Conservation (phyloP, 2,888 invertebrate species). For the Congeria kusceri region DNA sequence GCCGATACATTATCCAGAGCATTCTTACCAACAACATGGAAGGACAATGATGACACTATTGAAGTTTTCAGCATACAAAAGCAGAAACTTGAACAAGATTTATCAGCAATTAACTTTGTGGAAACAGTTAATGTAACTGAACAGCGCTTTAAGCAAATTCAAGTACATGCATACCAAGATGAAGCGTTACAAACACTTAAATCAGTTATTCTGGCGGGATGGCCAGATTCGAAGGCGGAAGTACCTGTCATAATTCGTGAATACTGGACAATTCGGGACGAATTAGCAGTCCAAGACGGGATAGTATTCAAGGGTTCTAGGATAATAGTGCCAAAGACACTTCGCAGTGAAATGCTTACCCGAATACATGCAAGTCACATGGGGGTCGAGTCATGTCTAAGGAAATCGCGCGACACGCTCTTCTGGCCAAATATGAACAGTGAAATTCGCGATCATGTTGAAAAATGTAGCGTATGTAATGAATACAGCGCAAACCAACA, state of each 20-base stretch:
- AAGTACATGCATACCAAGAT: conserved; percentile 45
- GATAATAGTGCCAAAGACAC: conserved; percentile 41
- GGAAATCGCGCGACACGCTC: too few species aligned
- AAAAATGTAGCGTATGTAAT: conserved; percentile 43
- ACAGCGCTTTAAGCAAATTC: neutral
- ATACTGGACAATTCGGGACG: conserved; percentile 41
- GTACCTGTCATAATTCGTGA: conserved; percentile 19
- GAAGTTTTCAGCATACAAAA: neutral
- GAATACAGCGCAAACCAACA: conserved; percentile 27
- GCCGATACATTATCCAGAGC: conserved; percentile 58
- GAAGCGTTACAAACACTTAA: conserved; percentile 27
- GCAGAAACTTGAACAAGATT: neutral
- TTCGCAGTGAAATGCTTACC: conserved; percentile 32
- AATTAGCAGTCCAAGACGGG: conserved; percentile 50
- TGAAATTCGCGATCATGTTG: conserved; percentile 36
- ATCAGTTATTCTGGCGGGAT: conserved; percentile 32
- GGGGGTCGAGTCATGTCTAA: too few species aligned
- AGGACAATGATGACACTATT: neutral
- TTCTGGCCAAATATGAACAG: too few species aligned
- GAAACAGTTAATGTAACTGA: conserved; percentile 4
- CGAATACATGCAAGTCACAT: conserved; percentile 27
- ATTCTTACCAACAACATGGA: conserved; percentile 13
- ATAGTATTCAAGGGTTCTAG: conserved; percentile 55
- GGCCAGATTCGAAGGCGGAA: conserved; percentile 45
- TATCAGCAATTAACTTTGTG: conserved; percentile 2